A percentile compares a stretch with the other conserved stretches of the same genome.
Evolutionary conservation across 2,797 vertebrate species (phyloP).

Genomic region (Kryptopterus vitreolus): DNA sequence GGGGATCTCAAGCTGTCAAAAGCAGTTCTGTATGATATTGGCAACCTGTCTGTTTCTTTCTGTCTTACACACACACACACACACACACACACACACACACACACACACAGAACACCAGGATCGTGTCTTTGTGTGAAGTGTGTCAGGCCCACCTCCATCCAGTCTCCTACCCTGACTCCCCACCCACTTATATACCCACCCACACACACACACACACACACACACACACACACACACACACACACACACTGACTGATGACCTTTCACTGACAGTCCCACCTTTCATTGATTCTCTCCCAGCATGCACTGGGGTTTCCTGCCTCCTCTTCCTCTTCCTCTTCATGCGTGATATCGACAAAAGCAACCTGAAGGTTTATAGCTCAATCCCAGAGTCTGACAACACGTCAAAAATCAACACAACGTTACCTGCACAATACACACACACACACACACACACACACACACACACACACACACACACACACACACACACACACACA

Average conservation of each 20-base stretch:
- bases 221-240: background rate
- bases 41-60: slow-evolving; percentile 13
- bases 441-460: background rate
- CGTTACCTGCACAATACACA: background rate
- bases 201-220: slow-evolving; percentile 42
- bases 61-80: background rate
- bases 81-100: slow-evolving; percentile 3
- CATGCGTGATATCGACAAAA: background rate
- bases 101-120: slow-evolving; percentile 24
- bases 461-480: background rate
- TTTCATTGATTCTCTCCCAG: slow-evolving; percentile 6
- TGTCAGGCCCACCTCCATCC: slow-evolving; percentile 37
- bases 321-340: background rate
- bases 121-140: slow-evolving; percentile 45
- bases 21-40: slow-evolving; percentile 31
- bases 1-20: slow-evolving; percentile 34
- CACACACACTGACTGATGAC: slow-evolving; percentile 47
- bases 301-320: slow-evolving; percentile 1
- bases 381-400: slow-evolving; percentile 10
- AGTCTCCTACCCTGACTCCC: slow-evolving; percentile 27
- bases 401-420: background rate
- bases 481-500: no score
- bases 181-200: slow-evolving; percentile 28
- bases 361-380: slow-evolving; percentile 15
- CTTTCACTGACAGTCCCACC: slow-evolving; percentile 21